Evolutionary conservation across 2,797 vertebrate genomes (phyloP), one percentile per base, ranked within the genome.

Genomic region (Epinephelus coioides): DNA sequence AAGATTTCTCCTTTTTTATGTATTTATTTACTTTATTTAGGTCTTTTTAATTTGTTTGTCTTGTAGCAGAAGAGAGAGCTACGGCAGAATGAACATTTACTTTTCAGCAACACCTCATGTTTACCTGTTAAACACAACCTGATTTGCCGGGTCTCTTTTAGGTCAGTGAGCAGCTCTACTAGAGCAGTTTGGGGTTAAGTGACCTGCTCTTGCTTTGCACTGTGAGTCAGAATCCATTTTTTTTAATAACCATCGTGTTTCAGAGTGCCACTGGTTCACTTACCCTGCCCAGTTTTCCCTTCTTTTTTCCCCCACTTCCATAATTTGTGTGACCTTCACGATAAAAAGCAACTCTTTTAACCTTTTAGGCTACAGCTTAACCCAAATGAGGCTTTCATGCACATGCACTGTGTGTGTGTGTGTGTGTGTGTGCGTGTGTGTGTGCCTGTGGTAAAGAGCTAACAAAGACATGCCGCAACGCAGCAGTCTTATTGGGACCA

Each of bases 201-300:
- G 43, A 27, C 7, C 34, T 64, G 38, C 53, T 68, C 51, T 44
- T 50, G n/a, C 60, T 70, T 83, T 75, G 81, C 5, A 5, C 23
- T 21, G 3, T 62, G 56, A 57, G 27, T 68, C 47, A 65, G 5
- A 57, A 19, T 64, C 2, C 1, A 6, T 23, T 25, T 67, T 62
- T 62, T 59, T 7, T 18, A 76, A 86, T 65, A 68, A 54, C 40
- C 9, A n/a, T 74, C 50, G 51, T 67, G 50, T 81, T 85, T 66
- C 12, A 27, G 30, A 66, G 50, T n/a, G 11, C 76, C 27, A 38
- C 23, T 15, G n/a, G 60, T 57, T 60, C 55, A 59, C 4, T 27
- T 69, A 61, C 1, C 6, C 14, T 67, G 34, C 38, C 10, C 4
- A 14, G 38, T 12, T 61, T 44, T 15, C 12, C 23, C 4, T 9